Percentiles rank a stretch among this genome's conserved stretches.
Evolutionary conservation across 35 echinoderm and acorn worm genomes (phyloP).

Genomic region (Lytechinus variegatus): DNA sequence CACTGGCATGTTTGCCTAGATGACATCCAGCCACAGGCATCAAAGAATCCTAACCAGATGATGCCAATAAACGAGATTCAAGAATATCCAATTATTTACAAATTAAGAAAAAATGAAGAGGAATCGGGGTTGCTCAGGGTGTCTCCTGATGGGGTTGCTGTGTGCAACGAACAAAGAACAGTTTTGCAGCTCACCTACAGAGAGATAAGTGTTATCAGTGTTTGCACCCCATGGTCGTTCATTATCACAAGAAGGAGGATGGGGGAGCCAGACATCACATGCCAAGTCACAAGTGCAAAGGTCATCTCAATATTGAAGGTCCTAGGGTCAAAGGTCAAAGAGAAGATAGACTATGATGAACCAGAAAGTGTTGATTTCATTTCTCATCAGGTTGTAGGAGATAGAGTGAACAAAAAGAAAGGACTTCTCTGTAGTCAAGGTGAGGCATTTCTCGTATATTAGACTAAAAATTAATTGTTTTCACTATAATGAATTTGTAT

Average conservation of each 20-base stretch:
- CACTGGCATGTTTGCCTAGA: neutral
- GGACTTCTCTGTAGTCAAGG: neutral
- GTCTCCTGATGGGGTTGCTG: neutral
- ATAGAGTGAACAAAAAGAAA: conserved; percentile 1
- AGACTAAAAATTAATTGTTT: neutral
- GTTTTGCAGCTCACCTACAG: neutral
- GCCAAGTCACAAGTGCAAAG: conserved; percentile 21
- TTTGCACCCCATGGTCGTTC: neutral
- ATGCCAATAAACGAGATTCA: neutral
- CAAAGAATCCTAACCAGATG: neutral
- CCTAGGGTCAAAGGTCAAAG: neutral
- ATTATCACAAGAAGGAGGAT: conserved; percentile 11
- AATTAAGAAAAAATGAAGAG: neutral
- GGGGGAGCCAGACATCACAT: conserved; percentile 29
- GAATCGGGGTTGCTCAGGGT: neutral
- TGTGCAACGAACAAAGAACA: neutral
- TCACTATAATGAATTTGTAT: neutral
- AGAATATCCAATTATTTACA: conserved; percentile 28
- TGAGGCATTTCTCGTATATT: neutral
- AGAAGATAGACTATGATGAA: conserved; percentile 53
- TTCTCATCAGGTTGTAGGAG: neutral
- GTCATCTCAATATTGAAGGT: conserved; percentile 11
- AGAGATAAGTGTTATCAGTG: conserved; percentile 35
- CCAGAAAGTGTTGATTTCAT: conserved; percentile 1
- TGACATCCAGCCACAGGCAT: neutral